Conservation (phyloP, 2,113 vertebrate species). For the Channa maculata region DNA sequence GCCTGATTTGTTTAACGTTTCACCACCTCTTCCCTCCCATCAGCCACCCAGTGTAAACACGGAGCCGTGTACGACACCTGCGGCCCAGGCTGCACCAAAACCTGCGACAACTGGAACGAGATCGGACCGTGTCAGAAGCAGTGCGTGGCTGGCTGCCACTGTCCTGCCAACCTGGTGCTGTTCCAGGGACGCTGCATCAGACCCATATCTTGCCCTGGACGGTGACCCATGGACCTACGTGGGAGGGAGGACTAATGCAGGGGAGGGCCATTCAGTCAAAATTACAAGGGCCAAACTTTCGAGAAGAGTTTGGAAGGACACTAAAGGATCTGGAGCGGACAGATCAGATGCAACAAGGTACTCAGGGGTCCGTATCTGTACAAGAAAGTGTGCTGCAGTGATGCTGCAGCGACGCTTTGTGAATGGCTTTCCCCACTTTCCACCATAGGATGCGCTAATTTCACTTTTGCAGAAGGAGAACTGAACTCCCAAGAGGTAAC, state of each 20-base stretch:
- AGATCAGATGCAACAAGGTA: conserved; percentile 33
- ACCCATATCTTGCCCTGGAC: conserved; percentile 93
- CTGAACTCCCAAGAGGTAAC: conserved; percentile 26
- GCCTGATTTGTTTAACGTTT: too few relatives aligned
- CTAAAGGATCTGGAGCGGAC: conserved; percentile 19
- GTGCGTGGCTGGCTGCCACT: conserved; percentile 96
- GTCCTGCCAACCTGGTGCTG: conserved; percentile 92
- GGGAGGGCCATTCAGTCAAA: conserved; percentile 46
- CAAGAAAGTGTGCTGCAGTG: conserved; percentile 11
- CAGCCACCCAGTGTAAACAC: conserved; percentile 94
- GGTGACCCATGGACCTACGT: conserved; percentile 84
- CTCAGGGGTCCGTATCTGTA: conserved; percentile 43
- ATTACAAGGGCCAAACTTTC: conserved; percentile 29
- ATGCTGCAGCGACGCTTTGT: neutral
- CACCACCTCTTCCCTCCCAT: neutral
- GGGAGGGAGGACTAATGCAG: conserved; percentile 51
- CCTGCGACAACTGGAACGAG: conserved; percentile 98
- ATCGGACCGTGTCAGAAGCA: conserved; percentile 92
- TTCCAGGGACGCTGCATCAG: conserved; percentile 95
- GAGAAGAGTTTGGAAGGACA: conserved; percentile 17
- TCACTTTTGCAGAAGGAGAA: conserved; percentile 11
- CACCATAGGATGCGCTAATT: conserved; percentile 13
- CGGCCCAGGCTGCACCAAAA: conserved; percentile 94
- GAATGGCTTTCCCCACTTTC: neutral
- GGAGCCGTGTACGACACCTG: conserved; percentile 97